Evolutionary conservation across 2,113 vertebrate species (phyloP), one percentile per base, ranked within the genome.

Genomic region (Corythornis madagascariensis): DNA sequence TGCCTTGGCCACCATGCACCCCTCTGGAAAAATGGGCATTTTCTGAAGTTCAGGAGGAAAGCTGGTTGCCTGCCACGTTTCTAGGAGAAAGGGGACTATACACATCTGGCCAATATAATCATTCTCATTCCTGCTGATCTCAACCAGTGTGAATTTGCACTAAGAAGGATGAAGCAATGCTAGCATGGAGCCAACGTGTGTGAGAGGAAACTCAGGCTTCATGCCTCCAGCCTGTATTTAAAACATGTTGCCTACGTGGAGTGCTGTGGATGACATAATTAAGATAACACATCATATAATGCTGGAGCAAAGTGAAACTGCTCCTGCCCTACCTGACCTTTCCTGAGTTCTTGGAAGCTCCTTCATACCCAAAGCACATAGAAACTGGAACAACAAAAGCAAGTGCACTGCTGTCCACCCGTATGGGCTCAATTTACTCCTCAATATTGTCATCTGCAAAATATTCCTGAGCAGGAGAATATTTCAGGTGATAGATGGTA

Each of bases 301-400:
- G 48, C 48, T 94, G 90, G 79, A 80, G 86, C n/a, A 86, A 78
- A 42, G 52, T 67, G 61, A 82, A 89, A 60, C 53, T 75, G 65
- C 2, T 1, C 25, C 60, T 90, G 55, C 80, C 74, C 80, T 16
- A 17, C 47, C 40, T 74, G 61, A 69, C 69, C 80, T 78, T 71
- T 38, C 21, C 83, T 63, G 69, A 1, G 0, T 50, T 47, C 11
- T 2, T 78, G 69, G 80, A 77, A 35, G 72, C 50, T 74, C 61
- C 22, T 57, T 81, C 6, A 0, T 53, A 59, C 38, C 42, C 75
- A 57, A 67, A 77, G 64, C 59, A 65, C 56, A 69, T 25, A 33
- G 19, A 61, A 47, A 42, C 70, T 31, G 65, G 80, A 67, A 67
- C 29, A 86, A 52, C 45, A 82, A 86, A 77, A 92, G 45, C 48